Base-by-base conservation (phyloP, 2,797 vertebrate genomes). In the Chelmon rostratus region DNA sequence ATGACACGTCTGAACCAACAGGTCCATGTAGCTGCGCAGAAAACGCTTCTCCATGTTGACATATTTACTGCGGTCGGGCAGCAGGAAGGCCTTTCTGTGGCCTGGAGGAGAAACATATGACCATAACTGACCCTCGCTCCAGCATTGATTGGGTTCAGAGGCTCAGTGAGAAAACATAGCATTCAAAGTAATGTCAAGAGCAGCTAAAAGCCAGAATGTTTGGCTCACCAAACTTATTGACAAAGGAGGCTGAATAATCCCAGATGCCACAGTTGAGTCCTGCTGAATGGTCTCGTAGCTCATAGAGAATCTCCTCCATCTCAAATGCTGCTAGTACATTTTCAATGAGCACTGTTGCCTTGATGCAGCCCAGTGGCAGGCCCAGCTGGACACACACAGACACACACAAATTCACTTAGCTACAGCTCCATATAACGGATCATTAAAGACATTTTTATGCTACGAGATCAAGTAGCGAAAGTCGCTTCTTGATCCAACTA, bases 261-360 rank as follows among this genome's bases (percentile, higher is more conserved):
- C 96, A 97, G 86, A 97, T 96, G 33, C 96, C 96, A 83, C 96
- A 96, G 93, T 97, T 96, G 71, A 96, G 91, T 62, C 96, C 96
- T 4, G 96, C 95, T 52, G 96, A 96, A 77, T 96, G 96, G 0
- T 96, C 92, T 47, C 73, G 89, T 52, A 96, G 90, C 85, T 96
- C 96, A 25, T 93, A 96, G 9, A 96, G 93, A 54, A 97, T 97
- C 92, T 97, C 96, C 49, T 96, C 95, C 96, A 96, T 96, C 88
- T 96, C 95, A 86, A 96, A 97, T 0, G 95, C 89, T 23, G 96
- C 95, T n/a, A 96, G 67, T 0, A 96, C 88, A 19, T 94, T 96
- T 87, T 96, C 96, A 73, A 96, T 96, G 5, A 96, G 88, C 50
- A 96, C 96, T 0, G 95, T 96, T 0, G 95, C 96, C 81, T 97